Base-by-base conservation (phyloP, 2,888 invertebrate species). In the Netelia inedita region DNA sequence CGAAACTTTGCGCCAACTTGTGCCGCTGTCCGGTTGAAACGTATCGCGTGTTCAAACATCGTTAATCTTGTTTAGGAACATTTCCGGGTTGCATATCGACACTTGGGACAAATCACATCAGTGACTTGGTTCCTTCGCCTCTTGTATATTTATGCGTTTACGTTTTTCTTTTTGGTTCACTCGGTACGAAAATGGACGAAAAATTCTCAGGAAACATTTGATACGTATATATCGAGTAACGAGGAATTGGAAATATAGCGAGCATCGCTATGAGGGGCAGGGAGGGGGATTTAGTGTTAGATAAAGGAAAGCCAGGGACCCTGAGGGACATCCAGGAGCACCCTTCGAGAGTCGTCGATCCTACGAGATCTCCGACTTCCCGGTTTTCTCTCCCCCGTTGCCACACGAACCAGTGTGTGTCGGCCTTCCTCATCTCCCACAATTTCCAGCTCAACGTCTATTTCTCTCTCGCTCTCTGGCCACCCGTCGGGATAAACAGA, bases 401-500 rank as follows among this genome's bases (percentile, higher is more conserved):
- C 68, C 69, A 46, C 79, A 59, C 55, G 68, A 63, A 63, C 72
- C 72, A 72, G 57, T 68, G 65, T 79, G 72, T 79, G 72, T 71
- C 69, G 55, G 74, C 63, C 79, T 82, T 82, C 79, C 65, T 81
- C 65, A 65, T 82, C 79, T 79, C 59, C 61, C 76, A 73, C 80
- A 76, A 76, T 76, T 57, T 84, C 41, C 53, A 76, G 55, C 83
- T 75, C 79, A 57, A 63, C 72, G 59, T 69, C n/a, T 72, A 41
- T 82, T 61, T 50, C 63, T 21, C 78, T 87, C 86, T 88, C 87
- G 78, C 75, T 85, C 85, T 83, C 85, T 81, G 86, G 86, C 87
- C 87, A 89, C 88, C 90, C 89, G 90, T 90, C 91, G 92, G 93
- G 93, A 93, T 93, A 93, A 93, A 93, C 93, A 93, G 93, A 93